Percentiles rank a stretch among this genome's conserved stretches.
phyloP scores from a whole-genome alignment of 1,140 invertebrate genomes.

The Helicoverpa zea region DNA sequence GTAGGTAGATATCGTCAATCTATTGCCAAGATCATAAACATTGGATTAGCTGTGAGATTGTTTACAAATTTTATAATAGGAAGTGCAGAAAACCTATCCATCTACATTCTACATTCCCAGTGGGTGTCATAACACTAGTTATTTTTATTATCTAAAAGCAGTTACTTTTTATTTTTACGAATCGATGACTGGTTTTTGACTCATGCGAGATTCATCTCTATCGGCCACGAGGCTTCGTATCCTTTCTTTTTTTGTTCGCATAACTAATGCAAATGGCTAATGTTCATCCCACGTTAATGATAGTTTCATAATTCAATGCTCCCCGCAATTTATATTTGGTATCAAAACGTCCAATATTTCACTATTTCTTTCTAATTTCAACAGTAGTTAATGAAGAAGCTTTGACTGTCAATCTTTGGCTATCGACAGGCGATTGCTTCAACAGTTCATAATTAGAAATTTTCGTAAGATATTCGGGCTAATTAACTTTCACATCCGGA shows the following conservation, averaged over 20 bases:
- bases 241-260: conserved; percentile 62
- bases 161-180: conserved; percentile 56
- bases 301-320: conserved; percentile 51
- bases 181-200: conserved; percentile 66
- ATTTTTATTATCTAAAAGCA: conserved; percentile 60
- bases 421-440: conserved; percentile 33
- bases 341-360: background rate
- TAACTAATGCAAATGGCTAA: conserved; percentile 63
- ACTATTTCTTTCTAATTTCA: background rate
- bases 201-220: conserved; percentile 58
- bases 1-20: conserved; percentile 30
- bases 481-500: conserved; percentile 38
- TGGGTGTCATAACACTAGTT: conserved; percentile 59
- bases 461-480: conserved; percentile 29
- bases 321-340: conserved; percentile 36
- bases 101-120: conserved; percentile 53
- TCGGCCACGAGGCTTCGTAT: conserved; percentile 54
- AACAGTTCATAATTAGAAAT: conserved; percentile 38
- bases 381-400: conserved; percentile 22
- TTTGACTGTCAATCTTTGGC: conserved; percentile 28
- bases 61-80: conserved; percentile 47
- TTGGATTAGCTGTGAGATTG: conserved; percentile 1
- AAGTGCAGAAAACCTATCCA: conserved; percentile 47
- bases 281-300: conserved; percentile 61
- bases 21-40: conserved; percentile 33